A percentile compares a stretch with the other conserved stretches of the same genome.
phyloP scores from a whole-genome alignment of 2,797 vertebrate species.

The Carduelis carduelis region DNA sequence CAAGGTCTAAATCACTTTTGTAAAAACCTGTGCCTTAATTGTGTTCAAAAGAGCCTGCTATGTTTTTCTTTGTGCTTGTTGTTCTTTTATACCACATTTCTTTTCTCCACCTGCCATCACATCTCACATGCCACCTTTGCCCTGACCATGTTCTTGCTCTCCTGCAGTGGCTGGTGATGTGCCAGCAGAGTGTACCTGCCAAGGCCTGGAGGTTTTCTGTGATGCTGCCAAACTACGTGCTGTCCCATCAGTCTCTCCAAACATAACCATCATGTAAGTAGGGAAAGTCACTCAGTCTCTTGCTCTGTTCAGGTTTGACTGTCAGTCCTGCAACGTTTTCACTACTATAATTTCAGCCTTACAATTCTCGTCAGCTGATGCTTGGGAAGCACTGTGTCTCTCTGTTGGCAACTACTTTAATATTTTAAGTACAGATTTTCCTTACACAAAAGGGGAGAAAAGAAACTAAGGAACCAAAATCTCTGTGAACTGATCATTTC shows the following conservation, averaged over 20 bases:
- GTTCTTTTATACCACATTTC: neutral
- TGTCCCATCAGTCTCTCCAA: conserved; percentile 84
- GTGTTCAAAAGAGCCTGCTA: neutral
- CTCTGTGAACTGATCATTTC: neutral
- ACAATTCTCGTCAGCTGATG: neutral
- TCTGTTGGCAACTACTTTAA: neutral
- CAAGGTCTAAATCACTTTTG: neutral
- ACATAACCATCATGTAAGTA: conserved; percentile 93
- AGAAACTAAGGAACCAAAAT: neutral
- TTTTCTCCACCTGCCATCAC: neutral
- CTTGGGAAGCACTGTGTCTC: neutral
- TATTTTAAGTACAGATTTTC: neutral
- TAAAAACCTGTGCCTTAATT: neutral
- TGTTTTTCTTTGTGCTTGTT: neutral
- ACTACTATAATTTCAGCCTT: neutral
- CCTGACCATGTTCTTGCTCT: neutral
- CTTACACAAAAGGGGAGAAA: neutral
- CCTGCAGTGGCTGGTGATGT: conserved; percentile 81
- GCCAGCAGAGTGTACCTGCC: conserved; percentile 84
- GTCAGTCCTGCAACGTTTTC: neutral
- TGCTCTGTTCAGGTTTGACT: neutral
- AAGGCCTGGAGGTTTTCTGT: conserved; percentile 87
- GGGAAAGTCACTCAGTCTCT: neutral
- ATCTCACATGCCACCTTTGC: neutral
- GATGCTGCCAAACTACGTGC: conserved; percentile 80